Conservation (phyloP, 2,888 invertebrate species). For the Aethes cnicana region DNA sequence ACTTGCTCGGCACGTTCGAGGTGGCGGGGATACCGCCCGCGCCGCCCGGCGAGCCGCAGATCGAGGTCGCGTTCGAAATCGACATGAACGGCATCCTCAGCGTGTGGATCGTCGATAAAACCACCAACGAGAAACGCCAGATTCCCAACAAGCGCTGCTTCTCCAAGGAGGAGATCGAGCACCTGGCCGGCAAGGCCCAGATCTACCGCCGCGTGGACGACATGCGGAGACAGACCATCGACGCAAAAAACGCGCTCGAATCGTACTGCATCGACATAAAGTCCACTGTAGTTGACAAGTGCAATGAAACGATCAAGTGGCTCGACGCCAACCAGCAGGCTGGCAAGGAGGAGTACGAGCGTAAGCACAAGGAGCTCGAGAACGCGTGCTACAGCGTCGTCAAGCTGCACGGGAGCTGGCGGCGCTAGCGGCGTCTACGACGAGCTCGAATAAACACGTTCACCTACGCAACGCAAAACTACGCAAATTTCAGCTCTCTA, state of each 20-base stretch:
- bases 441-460: conserved; percentile 92
- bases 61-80: conserved; percentile 93
- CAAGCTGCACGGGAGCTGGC: conserved; percentile 92
- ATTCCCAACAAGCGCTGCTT: conserved; percentile 96
- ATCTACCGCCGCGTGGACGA: conserved; percentile 93
- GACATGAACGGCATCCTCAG: conserved; percentile 98
- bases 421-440: conserved; percentile 94
- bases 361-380: conserved; percentile 97
- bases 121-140: conserved; percentile 94
- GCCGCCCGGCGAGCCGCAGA: conserved; percentile 93
- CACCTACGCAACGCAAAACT: conserved; percentile 45
- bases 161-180: conserved; percentile 96
- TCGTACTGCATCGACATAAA: conserved; percentile 98
- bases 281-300: conserved; percentile 94
- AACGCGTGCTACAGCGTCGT: conserved; percentile 95
- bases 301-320: conserved; percentile 94
- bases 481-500: too few species aligned
- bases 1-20: conserved; percentile 97
- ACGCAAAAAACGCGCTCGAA: conserved; percentile 93
- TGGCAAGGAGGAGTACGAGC: conserved; percentile 96
- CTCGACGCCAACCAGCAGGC: conserved; percentile 92
- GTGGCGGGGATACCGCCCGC: conserved; percentile 97
- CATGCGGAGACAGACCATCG: conserved; percentile 91
- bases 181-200: conserved; percentile 96
- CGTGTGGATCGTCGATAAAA: conserved; percentile 96